Evolutionary conservation across 2,888 invertebrate genomes (phyloP), one percentile per base, ranked within the genome.

Genomic region (Unio delphinus): DNA sequence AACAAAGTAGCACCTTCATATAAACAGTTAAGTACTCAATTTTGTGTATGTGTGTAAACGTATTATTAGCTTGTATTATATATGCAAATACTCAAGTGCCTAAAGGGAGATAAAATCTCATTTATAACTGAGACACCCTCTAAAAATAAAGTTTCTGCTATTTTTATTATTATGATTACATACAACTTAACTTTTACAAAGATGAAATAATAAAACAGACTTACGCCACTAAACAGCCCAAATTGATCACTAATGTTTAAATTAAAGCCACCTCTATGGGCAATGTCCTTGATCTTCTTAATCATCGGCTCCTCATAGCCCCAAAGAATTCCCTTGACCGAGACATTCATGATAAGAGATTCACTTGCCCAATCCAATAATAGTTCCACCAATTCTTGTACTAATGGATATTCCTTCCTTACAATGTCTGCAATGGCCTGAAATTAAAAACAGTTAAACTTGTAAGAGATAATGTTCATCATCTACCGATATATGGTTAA

Each of bases 171-270:
- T 26, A 34, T 34, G 7, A 34, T 15, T 11, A 45, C 15, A 45
- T 15, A 15, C 45, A 45, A 11, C 11, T 45, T 11, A 45, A 45
- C 45, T 17, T 28, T 5, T 20, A 18, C 45, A 63, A 63, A 17
- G 11, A 23, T 6, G 55, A 64, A 11, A 23, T n/a, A 58, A 15
- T 26, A 23, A 26, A 58, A n/a, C 5, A 60, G 11, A 92, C 93
- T 92, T 89, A 95, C 95, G 67, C 90, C 91, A 81, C 95, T 96
- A 90, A 97, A 96, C 94, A 96, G 94, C 18, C 95, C 97, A 87
- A 97, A 96, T 84, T 92, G 93, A 84, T 96, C 96, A 74, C 75
- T 74, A 17, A 84, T 55, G 20, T 67, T 63, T 8, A 80, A 34
- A 11, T 67, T 70, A 20, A 77, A 26, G 58, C 75, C 68, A 18